phyloP scores from a whole-genome alignment of 2,888 invertebrate species.

The Nomada fabriciana region DNA sequence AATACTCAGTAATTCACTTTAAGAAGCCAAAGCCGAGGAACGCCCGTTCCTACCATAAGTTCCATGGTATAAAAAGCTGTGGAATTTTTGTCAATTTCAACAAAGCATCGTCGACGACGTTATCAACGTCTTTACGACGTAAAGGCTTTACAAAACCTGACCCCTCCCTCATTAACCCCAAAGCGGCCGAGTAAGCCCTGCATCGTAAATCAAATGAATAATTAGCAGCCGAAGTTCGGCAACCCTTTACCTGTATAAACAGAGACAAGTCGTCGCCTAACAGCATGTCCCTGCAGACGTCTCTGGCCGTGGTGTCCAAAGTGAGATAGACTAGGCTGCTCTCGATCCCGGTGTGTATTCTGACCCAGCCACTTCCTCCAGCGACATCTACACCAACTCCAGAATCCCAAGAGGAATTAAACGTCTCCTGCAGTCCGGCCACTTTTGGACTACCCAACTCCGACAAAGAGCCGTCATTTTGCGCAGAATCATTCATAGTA shows the following conservation, averaged over 20 bases:
- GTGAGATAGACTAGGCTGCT: slow-evolving; percentile 87
- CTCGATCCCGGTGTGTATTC: slow-evolving; percentile 87
- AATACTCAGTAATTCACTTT: too few species aligned
- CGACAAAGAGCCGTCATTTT: slow-evolving; percentile 68
- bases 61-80: too few species aligned
- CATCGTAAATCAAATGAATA: slow-evolving; percentile 59
- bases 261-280: slow-evolving; percentile 83
- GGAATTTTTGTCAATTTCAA: not conserved
- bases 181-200: slow-evolving; percentile 19
- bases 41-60: too few species aligned
- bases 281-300: slow-evolving; percentile 85
- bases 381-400: slow-evolving; percentile 86
- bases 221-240: slow-evolving; percentile 51
- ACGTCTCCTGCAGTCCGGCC: slow-evolving; percentile 69
- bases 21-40: too few species aligned
- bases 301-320: slow-evolving; percentile 86
- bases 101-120: not conserved
- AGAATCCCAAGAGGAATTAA: slow-evolving; percentile 82
- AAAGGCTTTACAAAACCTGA: slow-evolving; percentile 14
- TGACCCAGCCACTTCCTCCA: slow-evolving; percentile 87
- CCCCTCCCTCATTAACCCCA: slow-evolving; percentile 34
- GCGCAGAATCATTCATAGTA: slow-evolving; percentile 79
- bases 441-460: slow-evolving; percentile 54
- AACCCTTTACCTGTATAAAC: slow-evolving; percentile 79
- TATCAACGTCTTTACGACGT: not conserved